Evolutionary conservation across 2,797 vertebrate genomes (phyloP), one percentile per base, ranked within the genome.

Genomic region (Cyprinella venusta): DNA sequence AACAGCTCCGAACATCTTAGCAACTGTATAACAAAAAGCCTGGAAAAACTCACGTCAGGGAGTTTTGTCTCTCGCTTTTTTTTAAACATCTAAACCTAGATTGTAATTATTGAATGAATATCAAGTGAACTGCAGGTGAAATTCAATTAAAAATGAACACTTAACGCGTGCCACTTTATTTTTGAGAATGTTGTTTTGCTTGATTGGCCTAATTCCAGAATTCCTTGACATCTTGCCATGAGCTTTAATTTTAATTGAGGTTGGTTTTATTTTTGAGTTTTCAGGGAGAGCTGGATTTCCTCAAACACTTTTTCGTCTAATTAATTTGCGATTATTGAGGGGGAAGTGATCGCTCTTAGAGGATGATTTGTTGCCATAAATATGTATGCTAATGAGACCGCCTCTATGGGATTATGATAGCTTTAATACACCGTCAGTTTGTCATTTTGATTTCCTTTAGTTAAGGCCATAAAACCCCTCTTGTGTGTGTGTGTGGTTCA

Each of bases 301-400:
- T 85, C 90, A 86, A 69, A 82, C 85, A 87, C 85, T 88, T 87
- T 81, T 83, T 89, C 69, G 83, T 71, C 68, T 70, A 91, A 86
- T 91, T 84, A 76, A 88, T 91, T 90, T 93, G 86, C 84, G 87
- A 90, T 93, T 87, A 89, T 82, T 84, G 70, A 61, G 68, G 85
- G 78, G 64, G 85, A 82, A 86, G 87, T 87, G 86, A 86, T 88
- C 81, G 86, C 86, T 90, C 79, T 86, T 88, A 86, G 85, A 86
- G 79, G 85, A 88, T 91, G 86, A 91, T 90, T 87, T 80, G 89
- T 88, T 91, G 69, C 90, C 91, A 92, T 92, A 90, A 91, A 93
- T 92, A 92, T 84, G 84, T 87, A 84, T 90, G 86, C 82, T 90
- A 89, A 89, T 89, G 87, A 91, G 84, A 42, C 87, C 61, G 80